Evolutionary conservation across 2,797 vertebrate genomes (phyloP).

Genomic region (Notolabrus celidotus): DNA sequence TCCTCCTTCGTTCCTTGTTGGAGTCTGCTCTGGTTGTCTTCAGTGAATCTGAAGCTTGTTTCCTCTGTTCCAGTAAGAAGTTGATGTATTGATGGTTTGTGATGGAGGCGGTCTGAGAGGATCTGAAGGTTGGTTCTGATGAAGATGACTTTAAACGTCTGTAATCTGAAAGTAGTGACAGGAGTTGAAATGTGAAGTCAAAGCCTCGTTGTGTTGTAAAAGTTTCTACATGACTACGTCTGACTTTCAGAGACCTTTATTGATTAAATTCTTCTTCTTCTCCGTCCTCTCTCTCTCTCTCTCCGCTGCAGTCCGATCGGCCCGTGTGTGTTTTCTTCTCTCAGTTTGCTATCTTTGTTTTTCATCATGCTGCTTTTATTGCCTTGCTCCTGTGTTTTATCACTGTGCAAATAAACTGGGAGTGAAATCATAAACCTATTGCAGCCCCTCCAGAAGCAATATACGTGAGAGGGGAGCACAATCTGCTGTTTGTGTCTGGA

Average conservation of each 20-base stretch:
- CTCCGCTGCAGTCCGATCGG: neutral
- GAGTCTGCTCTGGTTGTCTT: too few relatives aligned
- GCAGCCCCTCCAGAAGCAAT: conserved; percentile 40
- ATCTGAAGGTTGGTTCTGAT: neutral
- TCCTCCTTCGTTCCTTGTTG: too few relatives aligned
- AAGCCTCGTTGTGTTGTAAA: too few relatives aligned
- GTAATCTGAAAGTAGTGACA: too few relatives aligned
- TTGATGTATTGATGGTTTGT: too few relatives aligned
- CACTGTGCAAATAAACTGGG: conserved; percentile 58
- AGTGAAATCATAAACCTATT: conserved; percentile 54
- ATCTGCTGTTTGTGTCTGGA: conserved; percentile 47
- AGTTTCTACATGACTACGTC: neutral
- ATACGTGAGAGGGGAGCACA: conserved; percentile 9
- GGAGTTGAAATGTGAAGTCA: too few relatives aligned
- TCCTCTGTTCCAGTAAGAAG: too few relatives aligned
- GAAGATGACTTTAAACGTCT: neutral
- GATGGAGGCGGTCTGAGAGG: neutral
- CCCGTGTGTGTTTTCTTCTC: conserved; percentile 54
- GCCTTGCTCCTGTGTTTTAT: conserved; percentile 73
- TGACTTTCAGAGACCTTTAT: neutral
- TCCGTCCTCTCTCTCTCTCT: neutral
- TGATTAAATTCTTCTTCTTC: neutral
- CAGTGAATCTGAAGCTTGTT: too few relatives aligned
- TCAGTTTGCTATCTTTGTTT: conserved; percentile 55
- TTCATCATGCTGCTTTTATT: conserved; percentile 68